Conservation (phyloP, 2,888 invertebrate species). For the Criorhina ranunculi region DNA sequence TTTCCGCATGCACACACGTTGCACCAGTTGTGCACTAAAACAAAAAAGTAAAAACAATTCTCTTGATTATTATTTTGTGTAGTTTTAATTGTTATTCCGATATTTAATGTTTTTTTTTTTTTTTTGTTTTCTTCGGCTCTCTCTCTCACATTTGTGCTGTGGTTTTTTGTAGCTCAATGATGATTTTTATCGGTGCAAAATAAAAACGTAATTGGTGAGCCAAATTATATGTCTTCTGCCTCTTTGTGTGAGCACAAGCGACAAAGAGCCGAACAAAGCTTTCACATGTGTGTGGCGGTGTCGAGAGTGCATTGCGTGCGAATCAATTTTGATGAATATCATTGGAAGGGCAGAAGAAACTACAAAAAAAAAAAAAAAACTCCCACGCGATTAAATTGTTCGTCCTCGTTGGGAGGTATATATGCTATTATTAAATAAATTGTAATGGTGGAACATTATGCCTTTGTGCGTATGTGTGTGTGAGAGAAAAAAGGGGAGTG, state of each 20-base stretch:
- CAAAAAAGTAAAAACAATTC: slow-evolving; percentile 43
- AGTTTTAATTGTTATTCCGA: slow-evolving; percentile 69
- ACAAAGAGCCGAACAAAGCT: slow-evolving; percentile 53
- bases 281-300: slow-evolving; percentile 24
- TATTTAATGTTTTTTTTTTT: slow-evolving; percentile 38
- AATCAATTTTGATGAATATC: slow-evolving; percentile 72
- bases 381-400: slow-evolving; percentile 75
- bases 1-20: slow-evolving; percentile 55
- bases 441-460: slow-evolving; percentile 69
- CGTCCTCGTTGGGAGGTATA: slow-evolving; percentile 71
- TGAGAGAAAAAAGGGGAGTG: slow-evolving; percentile 29
- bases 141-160: slow-evolving; percentile 16
- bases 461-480: slow-evolving; percentile 33
- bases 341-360: slow-evolving; percentile 60
- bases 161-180: slow-evolving; percentile 26
- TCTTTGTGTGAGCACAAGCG: slow-evolving; percentile 45
- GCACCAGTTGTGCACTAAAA: slow-evolving; percentile 45
- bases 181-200: slow-evolving; percentile 68
- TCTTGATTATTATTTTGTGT: slow-evolving; percentile 62
- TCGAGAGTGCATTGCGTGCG: slow-evolving; percentile 68
- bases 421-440: slow-evolving; percentile 69
- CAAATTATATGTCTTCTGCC: slow-evolving; percentile 72
- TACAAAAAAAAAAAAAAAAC: slow-evolving; percentile 25
- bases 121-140: slow-evolving; percentile 24
- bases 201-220: slow-evolving; percentile 67